These are phyloP conservation scores for Plotosus lineatus DNA, from an alignment of 2,113 vertebrate genomes.

Conservation along the genomic window DNA sequence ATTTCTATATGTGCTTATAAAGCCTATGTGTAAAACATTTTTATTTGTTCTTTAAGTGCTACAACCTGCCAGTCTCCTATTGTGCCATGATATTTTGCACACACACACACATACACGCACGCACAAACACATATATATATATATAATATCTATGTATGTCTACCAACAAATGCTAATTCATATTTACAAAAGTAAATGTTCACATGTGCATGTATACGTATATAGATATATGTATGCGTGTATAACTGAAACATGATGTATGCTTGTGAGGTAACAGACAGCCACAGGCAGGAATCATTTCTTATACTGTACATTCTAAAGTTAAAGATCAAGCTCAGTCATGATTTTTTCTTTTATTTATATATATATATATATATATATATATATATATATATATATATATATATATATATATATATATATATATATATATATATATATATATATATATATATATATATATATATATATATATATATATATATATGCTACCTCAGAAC, in stretches of 20 bases:
- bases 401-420: no score
- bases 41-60: no score
- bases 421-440: no score
- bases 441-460: no score
- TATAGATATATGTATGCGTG: not conserved
- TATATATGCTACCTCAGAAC: constrained; percentile 36
- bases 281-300: not conserved
- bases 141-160: no score
- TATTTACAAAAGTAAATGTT: not conserved
- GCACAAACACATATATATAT: no score
- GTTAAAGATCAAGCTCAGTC: not conserved
- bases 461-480: no score
- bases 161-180: constrained; percentile 1
- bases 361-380: no score
- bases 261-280: not conserved
- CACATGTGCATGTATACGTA: not conserved
- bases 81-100: constrained; percentile 27
- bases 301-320: not conserved
- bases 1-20: constrained; percentile 18
- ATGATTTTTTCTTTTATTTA: not conserved
- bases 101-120: no score
- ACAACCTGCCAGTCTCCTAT: not conserved
- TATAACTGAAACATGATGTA: not conserved
- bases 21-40: constrained; percentile 11
- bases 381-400: no score